Evolutionary conservation across 1,140 invertebrate genomes (phyloP).

Genomic region (Eriosoma lanigerum): DNA sequence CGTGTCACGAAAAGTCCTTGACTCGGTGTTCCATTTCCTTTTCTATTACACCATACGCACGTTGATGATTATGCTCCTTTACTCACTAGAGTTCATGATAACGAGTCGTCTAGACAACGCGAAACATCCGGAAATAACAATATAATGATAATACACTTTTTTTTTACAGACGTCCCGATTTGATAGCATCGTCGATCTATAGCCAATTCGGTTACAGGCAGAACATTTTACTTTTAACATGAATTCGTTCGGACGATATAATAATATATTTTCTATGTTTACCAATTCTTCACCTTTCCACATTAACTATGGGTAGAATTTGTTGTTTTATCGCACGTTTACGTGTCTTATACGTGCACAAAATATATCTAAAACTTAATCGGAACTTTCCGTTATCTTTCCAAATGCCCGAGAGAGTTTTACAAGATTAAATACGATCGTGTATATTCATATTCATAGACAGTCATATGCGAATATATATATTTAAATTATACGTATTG

Average conservation of each 20-base stretch:
- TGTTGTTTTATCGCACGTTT: not conserved
- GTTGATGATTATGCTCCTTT: not conserved
- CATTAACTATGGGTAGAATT: too few relatives aligned
- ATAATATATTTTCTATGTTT: too few relatives aligned
- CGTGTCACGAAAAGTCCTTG: conserved; percentile 42
- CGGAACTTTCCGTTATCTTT: conserved; percentile 32
- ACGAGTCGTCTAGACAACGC: conserved; percentile 6
- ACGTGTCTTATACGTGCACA: not conserved
- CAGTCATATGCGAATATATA: not conserved
- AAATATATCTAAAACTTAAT: conserved; percentile 8
- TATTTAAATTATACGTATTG: not conserved
- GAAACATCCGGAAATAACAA: not conserved
- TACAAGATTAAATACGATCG: not conserved
- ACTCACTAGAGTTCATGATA: not conserved
- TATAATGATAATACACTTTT: not conserved
- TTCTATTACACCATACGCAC: conserved; percentile 14
- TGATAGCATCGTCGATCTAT: too few relatives aligned
- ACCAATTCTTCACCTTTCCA: too few relatives aligned
- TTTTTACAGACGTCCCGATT: not conserved
- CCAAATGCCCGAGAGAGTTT: conserved; percentile 9
- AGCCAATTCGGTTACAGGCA: too few relatives aligned
- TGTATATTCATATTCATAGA: not conserved
- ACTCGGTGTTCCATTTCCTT: conserved; percentile 35
- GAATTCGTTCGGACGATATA: too few relatives aligned
- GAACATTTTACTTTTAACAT: too few relatives aligned